Evolutionary conservation across 2,113 vertebrate genomes (phyloP).

Genomic region (Pontoporia blainvillei): DNA sequence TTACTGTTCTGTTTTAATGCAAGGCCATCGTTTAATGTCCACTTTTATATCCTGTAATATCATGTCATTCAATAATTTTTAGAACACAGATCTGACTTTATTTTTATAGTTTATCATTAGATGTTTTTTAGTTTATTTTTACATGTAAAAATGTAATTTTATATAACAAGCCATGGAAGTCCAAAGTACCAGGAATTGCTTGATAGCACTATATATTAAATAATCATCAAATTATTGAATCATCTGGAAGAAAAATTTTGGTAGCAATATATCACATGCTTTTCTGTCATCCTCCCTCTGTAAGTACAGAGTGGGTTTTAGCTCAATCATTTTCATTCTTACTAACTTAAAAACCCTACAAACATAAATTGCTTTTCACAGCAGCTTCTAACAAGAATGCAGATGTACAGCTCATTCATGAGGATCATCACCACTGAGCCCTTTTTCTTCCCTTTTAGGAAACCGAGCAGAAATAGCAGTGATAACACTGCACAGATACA

Average conservation of each 20-base stretch:
- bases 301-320: constrained; percentile 58
- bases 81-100: constrained; percentile 64
- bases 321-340: constrained; percentile 60
- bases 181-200: constrained; percentile 75
- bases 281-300: constrained; percentile 60
- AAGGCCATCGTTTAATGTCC: constrained; percentile 74
- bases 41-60: constrained; percentile 69
- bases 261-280: constrained; percentile 77
- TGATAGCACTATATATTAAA: constrained; percentile 76
- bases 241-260: constrained; percentile 69
- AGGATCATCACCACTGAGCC: constrained; percentile 69
- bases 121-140: constrained; percentile 70
- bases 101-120: constrained; percentile 68
- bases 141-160: constrained; percentile 80
- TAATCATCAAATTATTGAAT: constrained; percentile 71
- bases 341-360: constrained; percentile 52
- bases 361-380: constrained; percentile 55
- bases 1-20: constrained; percentile 65
- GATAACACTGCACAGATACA: constrained; percentile 73
- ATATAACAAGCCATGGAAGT: constrained; percentile 74
- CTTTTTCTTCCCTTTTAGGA: constrained; percentile 54
- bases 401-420: constrained; percentile 68
- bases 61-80: constrained; percentile 65
- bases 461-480: constrained; percentile 74
- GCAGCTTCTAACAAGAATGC: constrained; percentile 64